These are phyloP conservation scores for Pollenia amentaria DNA, from an alignment of 2,888 invertebrate genomes.

Conservation along the genomic window DNA sequence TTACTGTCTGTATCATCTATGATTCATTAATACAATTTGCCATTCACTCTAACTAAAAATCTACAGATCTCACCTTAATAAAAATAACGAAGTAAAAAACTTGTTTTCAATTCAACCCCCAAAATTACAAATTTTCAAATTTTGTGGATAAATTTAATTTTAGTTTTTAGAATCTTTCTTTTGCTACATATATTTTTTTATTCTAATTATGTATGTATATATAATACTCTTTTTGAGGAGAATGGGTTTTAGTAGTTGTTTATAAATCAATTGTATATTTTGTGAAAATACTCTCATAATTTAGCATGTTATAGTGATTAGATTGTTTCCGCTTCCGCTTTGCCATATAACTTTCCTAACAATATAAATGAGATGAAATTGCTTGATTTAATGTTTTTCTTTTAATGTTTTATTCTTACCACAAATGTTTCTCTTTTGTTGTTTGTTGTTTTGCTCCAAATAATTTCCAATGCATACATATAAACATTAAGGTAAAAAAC, in stretches of 20 bases:
- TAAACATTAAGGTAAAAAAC: background rate
- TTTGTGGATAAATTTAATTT: conserved; percentile 40
- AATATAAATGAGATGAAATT: background rate
- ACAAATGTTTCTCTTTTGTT: conserved; percentile 12
- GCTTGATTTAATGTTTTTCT: background rate
- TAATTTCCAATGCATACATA: background rate
- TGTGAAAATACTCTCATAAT: conserved; percentile 17
- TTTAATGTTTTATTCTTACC: conserved; percentile 17
- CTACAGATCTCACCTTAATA: background rate
- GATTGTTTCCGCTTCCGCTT: conserved; percentile 67
- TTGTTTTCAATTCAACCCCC: conserved; percentile 36
- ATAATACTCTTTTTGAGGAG: background rate
- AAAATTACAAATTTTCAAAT: conserved; percentile 4
- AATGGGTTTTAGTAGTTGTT: background rate
- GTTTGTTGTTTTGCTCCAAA: conserved; percentile 11
- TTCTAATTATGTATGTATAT: conserved; percentile 10
- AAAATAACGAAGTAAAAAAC: conserved; percentile 8
- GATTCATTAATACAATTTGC: no score
- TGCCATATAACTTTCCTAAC: conserved; percentile 56
- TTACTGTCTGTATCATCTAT: no score
- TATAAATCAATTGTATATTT: conserved; percentile 4
- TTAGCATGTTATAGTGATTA: conserved; percentile 43
- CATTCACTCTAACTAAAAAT: no score
- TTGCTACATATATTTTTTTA: conserved; percentile 2
- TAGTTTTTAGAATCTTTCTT: conserved; percentile 16